Evolutionary conservation across 2,113 vertebrate genomes (phyloP).

Genomic region (Tragelaphus buxtoni): DNA sequence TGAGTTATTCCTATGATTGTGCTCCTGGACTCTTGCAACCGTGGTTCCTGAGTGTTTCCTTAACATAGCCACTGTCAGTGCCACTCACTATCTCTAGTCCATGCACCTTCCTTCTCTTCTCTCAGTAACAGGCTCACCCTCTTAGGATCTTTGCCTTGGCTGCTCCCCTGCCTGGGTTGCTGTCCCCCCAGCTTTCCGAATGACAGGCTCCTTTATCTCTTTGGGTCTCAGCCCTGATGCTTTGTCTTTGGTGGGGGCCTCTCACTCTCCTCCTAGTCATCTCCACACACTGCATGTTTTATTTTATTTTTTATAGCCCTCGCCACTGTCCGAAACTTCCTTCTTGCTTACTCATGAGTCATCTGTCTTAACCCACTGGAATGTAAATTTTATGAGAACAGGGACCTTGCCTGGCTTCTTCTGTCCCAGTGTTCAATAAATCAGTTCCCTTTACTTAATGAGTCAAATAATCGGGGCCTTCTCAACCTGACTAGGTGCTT

Average conservation of each 20-base stretch:
- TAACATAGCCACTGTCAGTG: not conserved
- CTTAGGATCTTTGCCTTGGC: fast-evolving
- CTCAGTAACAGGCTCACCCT: not conserved
- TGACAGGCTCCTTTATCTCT: not conserved
- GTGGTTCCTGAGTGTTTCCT: not conserved
- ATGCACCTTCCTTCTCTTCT: fast-evolving
- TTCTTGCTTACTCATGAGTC: not conserved
- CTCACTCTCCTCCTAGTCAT: fast-evolving
- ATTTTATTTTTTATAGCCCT: not conserved
- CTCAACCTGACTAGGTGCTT: not conserved
- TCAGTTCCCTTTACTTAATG: not conserved
- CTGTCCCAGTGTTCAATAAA: not conserved
- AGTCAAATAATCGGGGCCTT: not conserved
- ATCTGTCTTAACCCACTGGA: not conserved
- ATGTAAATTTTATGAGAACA: not conserved
- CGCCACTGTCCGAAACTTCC: not conserved
- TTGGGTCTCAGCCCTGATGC: not conserved
- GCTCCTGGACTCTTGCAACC: no score
- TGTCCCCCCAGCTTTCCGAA: not conserved
- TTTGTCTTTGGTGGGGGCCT: not conserved
- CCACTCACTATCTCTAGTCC: not conserved
- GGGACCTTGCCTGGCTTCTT: not conserved
- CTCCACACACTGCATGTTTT: not conserved
- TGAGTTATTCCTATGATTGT: not conserved
- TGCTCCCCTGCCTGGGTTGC: fast-evolving